Evolutionary conservation across 2,113 vertebrate species (phyloP), one percentile per base, ranked within the genome.

Genomic region (Sarotherodon lohbergeri): DNA sequence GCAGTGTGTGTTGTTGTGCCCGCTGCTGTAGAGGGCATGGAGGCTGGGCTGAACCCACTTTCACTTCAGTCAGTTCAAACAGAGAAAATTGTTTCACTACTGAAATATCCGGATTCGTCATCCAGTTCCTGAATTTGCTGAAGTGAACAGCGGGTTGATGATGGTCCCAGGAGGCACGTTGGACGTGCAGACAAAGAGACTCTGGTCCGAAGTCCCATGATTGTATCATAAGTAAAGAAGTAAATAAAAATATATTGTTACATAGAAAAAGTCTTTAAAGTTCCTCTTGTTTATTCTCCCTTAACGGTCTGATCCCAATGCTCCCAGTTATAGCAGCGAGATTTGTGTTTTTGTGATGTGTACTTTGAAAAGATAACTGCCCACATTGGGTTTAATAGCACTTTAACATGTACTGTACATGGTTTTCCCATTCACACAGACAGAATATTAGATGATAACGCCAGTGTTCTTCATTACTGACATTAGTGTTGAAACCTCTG

Each of bases 231-330:
- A 94, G 93, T 90, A 52, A 50, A 78, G 91, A 56, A 68, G 81
- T 93, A 95, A 96, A 84, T 88, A 90, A 79, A 92, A 87, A 86
- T 93, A 88, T 79, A 32, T 61, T 71, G 34, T 94, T 97, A 94
- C 95, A 96, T 97, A 98, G 92, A 98, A 98, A 98, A 97, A 95
- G 86, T 97, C 94, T 90, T 93, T 94, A 88, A 96, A 94, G 92
- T 95, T 93, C 92, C 71, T 88, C 43, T 43, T 3, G 3, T 57
- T 95, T 92, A 95, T 57, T 96, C 94, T 84, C 93, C 92, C 27
- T 94, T 94, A 92, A 50, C 88, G 86, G 54, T 80, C 84, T 94
- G 90, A 94, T 96, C 96, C 96, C 91, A 9, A 39, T 2, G n/a
- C 11, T 86, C 59, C 76, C 41, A 95, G 94, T 91, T 94, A 96